Conservation (phyloP, 2,888 invertebrate species). For the Uloborus plumipes region DNA sequence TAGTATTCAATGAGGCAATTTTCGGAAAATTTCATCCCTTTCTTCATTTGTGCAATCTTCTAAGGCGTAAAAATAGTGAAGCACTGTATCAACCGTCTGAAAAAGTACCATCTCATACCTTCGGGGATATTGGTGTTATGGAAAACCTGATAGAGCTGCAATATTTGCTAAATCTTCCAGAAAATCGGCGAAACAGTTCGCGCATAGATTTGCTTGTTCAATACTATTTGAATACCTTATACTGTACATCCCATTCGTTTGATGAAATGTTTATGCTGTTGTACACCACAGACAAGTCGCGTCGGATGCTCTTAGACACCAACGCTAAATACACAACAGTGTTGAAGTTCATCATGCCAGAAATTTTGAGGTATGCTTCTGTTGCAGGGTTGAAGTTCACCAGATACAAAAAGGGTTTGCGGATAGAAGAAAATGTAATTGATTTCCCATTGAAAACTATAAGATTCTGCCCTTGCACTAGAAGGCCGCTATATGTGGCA, state of each 20-base stretch:
- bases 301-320: slow-evolving; percentile 1
- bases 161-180: too few relatives aligned
- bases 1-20: too few relatives aligned
- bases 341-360: slow-evolving; percentile 20
- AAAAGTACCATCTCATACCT: too few relatives aligned
- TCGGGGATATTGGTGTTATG: too few relatives aligned
- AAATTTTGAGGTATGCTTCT: slow-evolving; percentile 33
- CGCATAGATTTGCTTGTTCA: slow-evolving; percentile 21
- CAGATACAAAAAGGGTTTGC: neutral
- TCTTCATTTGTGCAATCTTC: too few relatives aligned
- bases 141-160: too few relatives aligned
- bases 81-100: too few relatives aligned
- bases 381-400: slow-evolving; percentile 6
- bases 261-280: slow-evolving; percentile 50
- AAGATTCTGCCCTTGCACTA: slow-evolving; percentile 50
- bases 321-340: slow-evolving; percentile 13
- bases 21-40: too few relatives aligned
- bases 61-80: too few relatives aligned
- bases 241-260: slow-evolving; percentile 46
- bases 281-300: slow-evolving; percentile 35
- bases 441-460: slow-evolving; percentile 56
- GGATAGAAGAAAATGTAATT: slow-evolving; percentile 12
- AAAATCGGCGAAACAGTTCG: too few relatives aligned
- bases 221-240: slow-evolving; percentile 48
- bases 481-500: slow-evolving; percentile 53